Evolutionary conservation across 2,888 invertebrate genomes (phyloP).

Genomic region (Danaus chrysippus): DNA sequence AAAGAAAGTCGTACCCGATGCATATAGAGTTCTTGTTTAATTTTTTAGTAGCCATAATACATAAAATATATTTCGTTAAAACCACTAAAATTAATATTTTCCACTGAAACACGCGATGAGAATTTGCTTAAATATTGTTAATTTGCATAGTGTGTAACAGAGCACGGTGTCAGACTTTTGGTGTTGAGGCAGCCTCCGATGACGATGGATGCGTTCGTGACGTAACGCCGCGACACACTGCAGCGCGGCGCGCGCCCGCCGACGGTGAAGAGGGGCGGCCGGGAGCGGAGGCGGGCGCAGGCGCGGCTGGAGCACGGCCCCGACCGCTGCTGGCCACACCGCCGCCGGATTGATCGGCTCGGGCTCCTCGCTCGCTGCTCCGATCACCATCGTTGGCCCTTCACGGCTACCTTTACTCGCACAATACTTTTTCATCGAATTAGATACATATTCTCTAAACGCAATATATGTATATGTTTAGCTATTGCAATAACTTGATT

Average conservation of each 20-base stretch:
- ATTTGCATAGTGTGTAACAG: background rate
- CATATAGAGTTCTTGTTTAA: too few relatives aligned
- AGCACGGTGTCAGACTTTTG: conserved; percentile 11
- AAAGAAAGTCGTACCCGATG: too few relatives aligned
- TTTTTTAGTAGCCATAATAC: too few relatives aligned
- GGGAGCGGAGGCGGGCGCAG: conserved; percentile 22
- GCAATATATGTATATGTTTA: too few relatives aligned
- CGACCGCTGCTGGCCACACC: conserved; percentile 18
- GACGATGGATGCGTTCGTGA: conserved; percentile 38
- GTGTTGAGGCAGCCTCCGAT: conserved; percentile 2
- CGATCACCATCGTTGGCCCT: conserved; percentile 15
- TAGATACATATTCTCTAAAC: background rate
- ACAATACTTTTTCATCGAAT: background rate
- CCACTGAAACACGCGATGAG: too few relatives aligned
- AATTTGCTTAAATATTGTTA: background rate
- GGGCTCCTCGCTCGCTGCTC: conserved; percentile 19
- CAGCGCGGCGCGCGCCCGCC: conserved; percentile 37
- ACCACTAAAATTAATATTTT: too few relatives aligned
- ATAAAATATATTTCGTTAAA: too few relatives aligned
- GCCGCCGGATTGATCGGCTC: conserved; percentile 12
- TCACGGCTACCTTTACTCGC: background rate
- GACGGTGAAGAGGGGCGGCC: conserved; percentile 27
- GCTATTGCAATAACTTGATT: too few relatives aligned
- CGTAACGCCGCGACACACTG: conserved; percentile 55
- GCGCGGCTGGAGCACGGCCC: conserved; percentile 13